These are phyloP conservation scores for Chloroceryle aenea DNA, from an alignment of 2,113 vertebrate species.

Conservation along the genomic window DNA sequence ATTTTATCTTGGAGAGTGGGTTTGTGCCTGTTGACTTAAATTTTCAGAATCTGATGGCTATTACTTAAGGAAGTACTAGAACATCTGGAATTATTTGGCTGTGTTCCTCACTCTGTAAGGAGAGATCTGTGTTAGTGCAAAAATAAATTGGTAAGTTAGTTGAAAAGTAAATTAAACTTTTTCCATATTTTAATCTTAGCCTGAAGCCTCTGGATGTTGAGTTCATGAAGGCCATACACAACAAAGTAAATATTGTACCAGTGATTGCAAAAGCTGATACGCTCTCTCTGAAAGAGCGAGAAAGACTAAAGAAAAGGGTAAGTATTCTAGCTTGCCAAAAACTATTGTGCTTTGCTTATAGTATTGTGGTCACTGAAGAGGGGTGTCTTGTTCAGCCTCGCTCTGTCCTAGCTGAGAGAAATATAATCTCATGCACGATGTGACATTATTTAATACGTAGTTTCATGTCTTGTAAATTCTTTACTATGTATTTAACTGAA, in stretches of 20 bases:
- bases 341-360: neutral
- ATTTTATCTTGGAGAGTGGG: neutral
- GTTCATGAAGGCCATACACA: slow-evolving; percentile 86
- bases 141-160: neutral
- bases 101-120: neutral
- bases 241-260: slow-evolving; percentile 85
- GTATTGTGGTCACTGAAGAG: neutral
- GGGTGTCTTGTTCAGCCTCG: neutral
- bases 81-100: neutral
- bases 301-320: slow-evolving; percentile 95
- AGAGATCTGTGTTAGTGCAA: neutral
- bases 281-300: slow-evolving; percentile 88
- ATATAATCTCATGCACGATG: neutral
- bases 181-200: slow-evolving; percentile 52
- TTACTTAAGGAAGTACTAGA: neutral
- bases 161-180: neutral
- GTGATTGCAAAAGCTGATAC: slow-evolving; percentile 86
- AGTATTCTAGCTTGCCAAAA: slow-evolving; percentile 11
- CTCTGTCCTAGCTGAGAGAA: neutral
- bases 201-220: slow-evolving; percentile 84
- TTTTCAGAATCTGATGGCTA: neutral
- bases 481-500: neutral
- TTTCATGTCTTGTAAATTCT: neutral
- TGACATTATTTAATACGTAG: neutral
- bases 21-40: neutral